phyloP scores from a whole-genome alignment of 2,113 vertebrate genomes.

The Corythornis vintsioides region DNA sequence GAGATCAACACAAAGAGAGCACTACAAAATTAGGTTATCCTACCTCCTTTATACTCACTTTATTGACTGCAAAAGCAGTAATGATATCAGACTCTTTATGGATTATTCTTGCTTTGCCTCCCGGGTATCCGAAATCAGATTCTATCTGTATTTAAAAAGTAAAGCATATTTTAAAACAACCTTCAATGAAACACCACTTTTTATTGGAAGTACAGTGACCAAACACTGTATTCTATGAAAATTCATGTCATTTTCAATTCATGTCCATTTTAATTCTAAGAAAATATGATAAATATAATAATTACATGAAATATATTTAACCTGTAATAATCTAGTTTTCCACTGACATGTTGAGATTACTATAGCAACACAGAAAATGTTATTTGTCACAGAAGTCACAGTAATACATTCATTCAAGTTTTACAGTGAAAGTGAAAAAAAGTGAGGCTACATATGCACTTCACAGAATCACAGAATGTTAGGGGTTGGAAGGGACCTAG shows the following conservation, averaged over 20 bases:
- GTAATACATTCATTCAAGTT: not conserved
- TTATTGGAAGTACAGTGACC: not conserved
- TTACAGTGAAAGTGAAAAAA: not conserved
- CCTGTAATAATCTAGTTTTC: not conserved
- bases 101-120: slow-evolving; percentile 82
- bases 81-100: slow-evolving; percentile 87
- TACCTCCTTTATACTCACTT: slow-evolving; percentile 60
- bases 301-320: not conserved
- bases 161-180: not conserved
- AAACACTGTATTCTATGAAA: rapidly evolving
- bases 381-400: not conserved
- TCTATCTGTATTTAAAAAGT: slow-evolving; percentile 71
- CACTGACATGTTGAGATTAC: not conserved
- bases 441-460: not conserved
- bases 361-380: not conserved
- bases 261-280: not conserved
- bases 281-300: not conserved
- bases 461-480: no score
- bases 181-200: not conserved
- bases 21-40: not conserved
- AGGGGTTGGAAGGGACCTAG: no score
- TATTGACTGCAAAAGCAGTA: slow-evolving; percentile 86
- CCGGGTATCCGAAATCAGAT: slow-evolving; percentile 74
- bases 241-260: no score
- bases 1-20: not conserved